A percentile compares a stretch with the other conserved stretches of the same genome.
These are phyloP conservation scores for Struthio camelus DNA, from an alignment of 2,113 vertebrate genomes.

Conservation along the genomic window DNA sequence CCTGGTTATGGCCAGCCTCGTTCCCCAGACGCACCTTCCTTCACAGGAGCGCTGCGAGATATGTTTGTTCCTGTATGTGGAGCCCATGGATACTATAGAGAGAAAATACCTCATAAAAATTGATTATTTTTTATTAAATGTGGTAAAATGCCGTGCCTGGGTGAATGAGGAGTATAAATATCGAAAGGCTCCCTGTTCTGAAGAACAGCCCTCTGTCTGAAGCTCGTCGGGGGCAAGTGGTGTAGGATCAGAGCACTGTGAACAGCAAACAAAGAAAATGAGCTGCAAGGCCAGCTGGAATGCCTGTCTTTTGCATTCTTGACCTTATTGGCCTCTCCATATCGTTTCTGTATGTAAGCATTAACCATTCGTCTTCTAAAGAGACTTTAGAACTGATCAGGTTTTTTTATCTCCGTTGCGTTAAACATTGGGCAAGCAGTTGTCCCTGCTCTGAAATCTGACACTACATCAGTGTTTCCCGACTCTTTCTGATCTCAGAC, in stretches of 20 bases:
- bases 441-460: conserved; percentile 4
- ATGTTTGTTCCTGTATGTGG: background rate
- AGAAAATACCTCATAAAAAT: background rate
- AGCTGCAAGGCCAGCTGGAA: background rate
- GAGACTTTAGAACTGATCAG: background rate
- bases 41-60: background rate
- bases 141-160: background rate
- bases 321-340: background rate
- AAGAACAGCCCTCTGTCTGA: background rate
- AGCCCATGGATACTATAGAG: background rate
- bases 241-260: background rate
- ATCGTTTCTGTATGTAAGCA: background rate
- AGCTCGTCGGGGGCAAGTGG: background rate
- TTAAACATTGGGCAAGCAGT: background rate
- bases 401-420: background rate
- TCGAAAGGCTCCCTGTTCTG: background rate
- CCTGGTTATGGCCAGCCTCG: background rate
- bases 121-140: background rate
- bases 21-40: background rate
- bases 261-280: background rate
- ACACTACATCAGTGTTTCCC: background rate
- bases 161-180: background rate
- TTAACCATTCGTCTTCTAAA: background rate
- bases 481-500: background rate
- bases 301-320: conserved; percentile 16